Percentiles rank a stretch among this genome's conserved stretches.
Conservation (phyloP, 1,140 invertebrate species). For the Heliconius hewitsoni region DNA sequence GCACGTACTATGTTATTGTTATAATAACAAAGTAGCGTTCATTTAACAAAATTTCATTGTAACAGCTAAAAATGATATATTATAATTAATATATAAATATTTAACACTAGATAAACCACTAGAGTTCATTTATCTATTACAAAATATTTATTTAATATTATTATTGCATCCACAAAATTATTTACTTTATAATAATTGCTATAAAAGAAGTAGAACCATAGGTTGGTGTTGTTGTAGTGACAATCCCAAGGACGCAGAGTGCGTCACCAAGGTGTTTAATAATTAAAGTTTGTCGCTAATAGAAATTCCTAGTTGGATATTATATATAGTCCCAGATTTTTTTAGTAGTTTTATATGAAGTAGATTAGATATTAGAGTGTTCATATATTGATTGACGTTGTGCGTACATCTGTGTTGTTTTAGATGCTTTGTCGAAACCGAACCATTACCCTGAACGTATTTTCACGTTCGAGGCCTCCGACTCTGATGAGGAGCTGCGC, state of each 20-base stretch:
- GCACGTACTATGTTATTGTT: background rate
- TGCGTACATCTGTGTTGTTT: conserved; percentile 78
- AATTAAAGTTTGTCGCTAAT: conserved; percentile 17
- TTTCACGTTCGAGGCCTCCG: conserved; percentile 74
- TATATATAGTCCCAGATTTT: background rate
- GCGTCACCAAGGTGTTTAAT: conserved; percentile 23
- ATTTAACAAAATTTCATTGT: background rate
- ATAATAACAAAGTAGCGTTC: background rate
- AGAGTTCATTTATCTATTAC: background rate
- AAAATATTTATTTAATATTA: conserved; percentile 10
- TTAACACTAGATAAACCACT: background rate
- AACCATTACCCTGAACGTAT: conserved; percentile 77
- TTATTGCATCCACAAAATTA: conserved; percentile 26
- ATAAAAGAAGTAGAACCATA: conserved; percentile 30
- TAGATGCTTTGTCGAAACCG: conserved; percentile 81
- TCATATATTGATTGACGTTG: conserved; percentile 68
- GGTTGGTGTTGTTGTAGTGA: conserved; percentile 28
- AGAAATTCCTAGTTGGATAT: background rate
- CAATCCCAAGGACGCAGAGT: conserved; percentile 22
- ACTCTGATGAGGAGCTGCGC: conserved; percentile 76
- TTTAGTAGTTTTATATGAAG: conserved; percentile 11
- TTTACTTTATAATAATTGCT: conserved; percentile 17
- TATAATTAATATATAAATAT: background rate
- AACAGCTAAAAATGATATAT: background rate
- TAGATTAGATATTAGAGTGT: conserved; percentile 28